Conservation (phyloP, 2,797 vertebrate species). For the Labeo calbasu region DNA sequence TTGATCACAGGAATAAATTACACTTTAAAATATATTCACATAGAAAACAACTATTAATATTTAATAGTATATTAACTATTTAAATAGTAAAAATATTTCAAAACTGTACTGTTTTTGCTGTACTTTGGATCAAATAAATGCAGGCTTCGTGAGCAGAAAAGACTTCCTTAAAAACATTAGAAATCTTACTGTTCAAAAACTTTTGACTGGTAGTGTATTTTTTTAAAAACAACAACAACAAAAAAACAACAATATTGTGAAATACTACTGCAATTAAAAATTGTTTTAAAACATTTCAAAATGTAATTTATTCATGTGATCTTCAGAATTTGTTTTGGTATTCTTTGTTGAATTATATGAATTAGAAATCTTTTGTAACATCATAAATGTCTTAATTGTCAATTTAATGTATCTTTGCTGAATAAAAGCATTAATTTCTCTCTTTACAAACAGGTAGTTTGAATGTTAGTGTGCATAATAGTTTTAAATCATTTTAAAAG, state of each 20-base stretch:
- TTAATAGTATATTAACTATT: too few species aligned
- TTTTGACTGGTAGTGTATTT: neutral
- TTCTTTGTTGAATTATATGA: neutral
- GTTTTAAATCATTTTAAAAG: neutral
- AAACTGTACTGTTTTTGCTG: too few species aligned
- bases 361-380: neutral
- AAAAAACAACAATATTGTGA: neutral
- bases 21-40: too few species aligned
- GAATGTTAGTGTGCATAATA: neutral
- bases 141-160: too few species aligned
- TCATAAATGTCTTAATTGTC: neutral
- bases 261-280: neutral
- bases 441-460: too few species aligned
- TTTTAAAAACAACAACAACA: neutral
- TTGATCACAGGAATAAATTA: too few species aligned
- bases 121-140: too few species aligned
- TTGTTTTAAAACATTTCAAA: neutral
- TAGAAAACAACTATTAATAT: too few species aligned
- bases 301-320: neutral
- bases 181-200: too few species aligned
- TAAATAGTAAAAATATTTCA: too few species aligned
- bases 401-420: neutral
- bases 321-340: neutral
- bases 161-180: too few species aligned
- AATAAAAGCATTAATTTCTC: neutral